A percentile compares a stretch with the other conserved stretches of the same genome.
Conservation (phyloP, 1,140 invertebrate genomes). For the Drosophila sturtevanti region DNA sequence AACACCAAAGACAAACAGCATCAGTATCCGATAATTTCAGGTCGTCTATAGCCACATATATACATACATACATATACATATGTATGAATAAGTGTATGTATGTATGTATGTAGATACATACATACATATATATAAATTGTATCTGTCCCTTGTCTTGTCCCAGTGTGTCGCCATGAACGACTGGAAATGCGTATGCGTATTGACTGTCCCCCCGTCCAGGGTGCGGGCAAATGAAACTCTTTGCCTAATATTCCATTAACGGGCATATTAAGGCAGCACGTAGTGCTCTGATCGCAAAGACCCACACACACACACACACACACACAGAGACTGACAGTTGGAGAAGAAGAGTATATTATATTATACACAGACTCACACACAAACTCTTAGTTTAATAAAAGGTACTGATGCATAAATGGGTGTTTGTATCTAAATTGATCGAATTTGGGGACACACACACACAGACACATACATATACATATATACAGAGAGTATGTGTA, state of each 20-base stretch:
- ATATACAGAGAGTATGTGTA: constrained; percentile 36
- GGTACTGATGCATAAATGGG: constrained; percentile 81
- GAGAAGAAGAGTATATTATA: constrained; percentile 1
- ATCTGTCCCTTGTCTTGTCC: constrained; percentile 37
- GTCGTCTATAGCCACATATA: constrained; percentile 16
- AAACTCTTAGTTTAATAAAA: constrained; percentile 73
- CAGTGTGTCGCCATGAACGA: constrained; percentile 62
- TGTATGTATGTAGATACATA: not conserved
- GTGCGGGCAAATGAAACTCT: constrained; percentile 64
- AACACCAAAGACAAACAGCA: constrained; percentile 23
- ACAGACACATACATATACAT: constrained; percentile 14
- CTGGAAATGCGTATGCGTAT: constrained; percentile 48
- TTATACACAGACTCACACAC: not conserved
- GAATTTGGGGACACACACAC: constrained; percentile 77
- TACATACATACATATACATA: not conserved
- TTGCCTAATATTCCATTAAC: constrained; percentile 81
- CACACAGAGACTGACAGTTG: constrained; percentile 9
- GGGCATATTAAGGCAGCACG: constrained; percentile 79
- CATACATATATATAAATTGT: not conserved
- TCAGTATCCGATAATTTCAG: constrained; percentile 34
- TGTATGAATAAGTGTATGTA: not conserved
- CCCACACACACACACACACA: constrained; percentile 49
- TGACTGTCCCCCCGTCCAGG: constrained; percentile 39
- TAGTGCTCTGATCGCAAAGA: constrained; percentile 46
- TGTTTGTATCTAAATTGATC: constrained; percentile 82